phyloP scores from a whole-genome alignment of 2,113 vertebrate genomes.

The Galemys pyrenaicus region DNA sequence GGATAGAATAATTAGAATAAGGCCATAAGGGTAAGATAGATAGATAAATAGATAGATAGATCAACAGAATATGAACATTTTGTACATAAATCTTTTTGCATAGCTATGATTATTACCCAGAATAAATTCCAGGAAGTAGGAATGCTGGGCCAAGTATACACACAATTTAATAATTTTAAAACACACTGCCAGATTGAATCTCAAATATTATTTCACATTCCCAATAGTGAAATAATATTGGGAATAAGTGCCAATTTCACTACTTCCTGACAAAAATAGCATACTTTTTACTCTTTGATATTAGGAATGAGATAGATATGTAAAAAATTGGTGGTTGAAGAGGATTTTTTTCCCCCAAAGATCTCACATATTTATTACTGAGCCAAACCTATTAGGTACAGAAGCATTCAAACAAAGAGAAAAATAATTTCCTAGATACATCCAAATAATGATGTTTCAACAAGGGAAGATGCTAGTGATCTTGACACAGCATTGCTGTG shows the following conservation, averaged over 20 bases:
- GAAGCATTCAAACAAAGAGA: too few species aligned
- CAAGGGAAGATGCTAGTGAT: too few species aligned
- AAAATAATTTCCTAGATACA: too few species aligned
- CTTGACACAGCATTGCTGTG: too few species aligned
- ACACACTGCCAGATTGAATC: background rate
- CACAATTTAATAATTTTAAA: conserved; percentile 29
- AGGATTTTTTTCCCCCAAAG: background rate
- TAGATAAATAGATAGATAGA: too few species aligned
- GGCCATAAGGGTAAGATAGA: too few species aligned
- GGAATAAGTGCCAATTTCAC: background rate
- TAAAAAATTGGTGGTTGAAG: background rate
- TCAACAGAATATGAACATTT: background rate
- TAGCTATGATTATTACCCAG: background rate
- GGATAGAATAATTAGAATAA: too few species aligned
- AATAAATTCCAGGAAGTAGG: conserved; percentile 1
- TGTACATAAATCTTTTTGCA: background rate
- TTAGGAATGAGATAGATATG: background rate
- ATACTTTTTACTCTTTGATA: background rate
- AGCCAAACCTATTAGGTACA: too few species aligned
- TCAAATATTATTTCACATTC: conserved; percentile 26
- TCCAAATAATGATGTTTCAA: too few species aligned
- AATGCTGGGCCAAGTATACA: background rate
- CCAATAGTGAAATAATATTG: too few species aligned
- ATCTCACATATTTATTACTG: too few species aligned
- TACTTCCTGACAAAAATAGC: background rate